Percentiles rank a stretch among this genome's conserved stretches.
Conservation (phyloP, 2,888 invertebrate genomes). For the Temnothorax unifasciatus region DNA sequence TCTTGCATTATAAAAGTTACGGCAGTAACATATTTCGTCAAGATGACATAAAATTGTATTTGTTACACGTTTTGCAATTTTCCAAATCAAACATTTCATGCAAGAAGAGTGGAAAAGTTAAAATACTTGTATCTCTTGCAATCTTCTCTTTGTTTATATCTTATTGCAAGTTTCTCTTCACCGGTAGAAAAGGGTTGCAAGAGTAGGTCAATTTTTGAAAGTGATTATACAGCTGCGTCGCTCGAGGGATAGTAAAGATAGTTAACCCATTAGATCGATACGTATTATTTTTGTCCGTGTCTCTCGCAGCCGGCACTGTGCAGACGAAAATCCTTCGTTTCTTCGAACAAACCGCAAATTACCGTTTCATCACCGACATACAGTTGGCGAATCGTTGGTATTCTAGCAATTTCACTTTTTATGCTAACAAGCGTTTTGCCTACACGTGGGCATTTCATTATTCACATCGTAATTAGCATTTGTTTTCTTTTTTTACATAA, state of each 20-base stretch:
- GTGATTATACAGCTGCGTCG: constrained; percentile 27
- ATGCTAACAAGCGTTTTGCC: not conserved
- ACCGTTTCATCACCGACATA: not conserved
- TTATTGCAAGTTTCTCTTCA: not conserved
- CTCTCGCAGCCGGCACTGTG: constrained; percentile 13
- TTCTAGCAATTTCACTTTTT: constrained; percentile 13
- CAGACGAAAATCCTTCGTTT: constrained; percentile 1
- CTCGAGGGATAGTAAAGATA: constrained; percentile 39
- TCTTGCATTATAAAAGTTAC: not conserved
- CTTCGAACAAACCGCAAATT: constrained; percentile 6
- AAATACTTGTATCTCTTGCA: not conserved
- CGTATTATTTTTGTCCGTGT: constrained; percentile 47
- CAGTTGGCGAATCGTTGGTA: not conserved
- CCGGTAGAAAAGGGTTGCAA: not conserved
- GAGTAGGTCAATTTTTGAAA: constrained; percentile 16
- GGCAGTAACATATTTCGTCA: not conserved
- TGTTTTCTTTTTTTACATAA: not conserved
- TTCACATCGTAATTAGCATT: not conserved
- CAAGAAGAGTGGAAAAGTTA: not conserved
- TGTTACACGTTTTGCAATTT: not conserved
- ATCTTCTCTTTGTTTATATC: not conserved
- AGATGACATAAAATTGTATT: not conserved
- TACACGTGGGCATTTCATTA: not conserved
- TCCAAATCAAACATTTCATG: not conserved
- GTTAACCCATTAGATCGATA: constrained; percentile 51